Base-by-base conservation (phyloP, 1,140 invertebrate species). In the Pissodes strobi region DNA sequence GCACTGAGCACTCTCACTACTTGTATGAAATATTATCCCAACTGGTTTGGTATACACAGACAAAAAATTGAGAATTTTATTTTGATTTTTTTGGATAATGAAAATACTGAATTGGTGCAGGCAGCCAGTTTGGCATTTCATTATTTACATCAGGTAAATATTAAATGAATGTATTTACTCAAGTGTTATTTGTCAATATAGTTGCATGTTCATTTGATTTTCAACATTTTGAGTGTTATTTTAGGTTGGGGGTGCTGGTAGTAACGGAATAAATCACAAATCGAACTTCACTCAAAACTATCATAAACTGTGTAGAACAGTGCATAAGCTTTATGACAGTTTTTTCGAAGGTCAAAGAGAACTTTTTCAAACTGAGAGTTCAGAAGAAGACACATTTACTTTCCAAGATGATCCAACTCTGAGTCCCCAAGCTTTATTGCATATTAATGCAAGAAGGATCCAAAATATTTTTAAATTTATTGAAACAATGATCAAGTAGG, bases 221-320 rank as follows among this genome's bases (percentile, higher is more conserved):
- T n/a, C n/a, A n/a, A n/a, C n/a, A n/a, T n/a, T n/a, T n/a, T n/a
- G n/a, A n/a, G n/a, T 52, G 30, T 10, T 51, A 62, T 63, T 62
- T 15, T 45, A 71, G 69, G 48, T 61, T 45, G 69, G 69, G n/a
- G 57, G 64, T 41, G 69, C 60, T 22, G 69, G 69, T 30, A 41
- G 52, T 10, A 58, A 62, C 19, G 64, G 69, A 18, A 46, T 59
- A 15, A 69, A 71, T 46, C 52, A 71, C 30, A 62, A 60, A 46
- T 43, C 15, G 17, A 67, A 67, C 63, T 71, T 71, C 34, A 41
- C 55, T 17, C 17, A 21, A 4, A 56, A 51, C 22, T 62, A 67
- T 18, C 46, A 49, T 34, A 71, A 71, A 63, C 46, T 71, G 17
- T 71, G 69, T 56, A 41, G 51, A 13, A 71, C 69, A 9, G 51